Evolutionary conservation across 1,140 invertebrate species (phyloP), one percentile per base, ranked within the genome.

Genomic region (Ips nitidus): DNA sequence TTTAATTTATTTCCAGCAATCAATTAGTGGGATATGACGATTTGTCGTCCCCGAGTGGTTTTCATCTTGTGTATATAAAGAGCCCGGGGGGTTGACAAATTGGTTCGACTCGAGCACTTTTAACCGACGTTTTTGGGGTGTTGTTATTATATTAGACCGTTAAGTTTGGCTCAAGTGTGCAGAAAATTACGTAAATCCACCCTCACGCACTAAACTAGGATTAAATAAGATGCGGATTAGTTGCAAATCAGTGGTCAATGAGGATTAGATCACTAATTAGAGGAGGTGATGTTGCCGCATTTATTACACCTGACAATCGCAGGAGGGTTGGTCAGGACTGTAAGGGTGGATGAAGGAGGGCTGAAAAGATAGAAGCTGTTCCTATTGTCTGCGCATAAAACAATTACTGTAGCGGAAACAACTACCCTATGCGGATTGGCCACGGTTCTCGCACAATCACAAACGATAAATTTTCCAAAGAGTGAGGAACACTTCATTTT

Each of bases 371-470:
- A 68, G 59, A 66, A 71, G 56, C 57, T 67, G 67, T 63, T 72
- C 37, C 70, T 63, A 64, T 71, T 75, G 67, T 72, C 40, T 52
- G 64, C 71, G 70, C 69, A 76, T 74, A 76, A 76, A 76, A 76
- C 74, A 76, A 76, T 76, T 76, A 76, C 74, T 74, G 67, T 74
- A 71, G 74, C 74, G 75, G 74, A 76, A 76, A 74, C 70, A 66
- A 69, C 70, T 71, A 73, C 75, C 70, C 73, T 75, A 58, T 71
- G 72, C 67, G 73, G 73, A 76, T 76, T 76, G 75, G 75, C 75
- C 69, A 76, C 72, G 75, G 62, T 68, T 42, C 63, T 76, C 73
- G 75, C 73, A 76, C 75, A 76, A 76, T 76, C 75, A 75, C 70
- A 74, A 76, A 75, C 59, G 67, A 66, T 60, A 67, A 62, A 41